A percentile compares a stretch with the other conserved stretches of the same genome.
phyloP scores from a whole-genome alignment of 2,113 vertebrate species.

The Misgurnus anguillicaudatus region DNA sequence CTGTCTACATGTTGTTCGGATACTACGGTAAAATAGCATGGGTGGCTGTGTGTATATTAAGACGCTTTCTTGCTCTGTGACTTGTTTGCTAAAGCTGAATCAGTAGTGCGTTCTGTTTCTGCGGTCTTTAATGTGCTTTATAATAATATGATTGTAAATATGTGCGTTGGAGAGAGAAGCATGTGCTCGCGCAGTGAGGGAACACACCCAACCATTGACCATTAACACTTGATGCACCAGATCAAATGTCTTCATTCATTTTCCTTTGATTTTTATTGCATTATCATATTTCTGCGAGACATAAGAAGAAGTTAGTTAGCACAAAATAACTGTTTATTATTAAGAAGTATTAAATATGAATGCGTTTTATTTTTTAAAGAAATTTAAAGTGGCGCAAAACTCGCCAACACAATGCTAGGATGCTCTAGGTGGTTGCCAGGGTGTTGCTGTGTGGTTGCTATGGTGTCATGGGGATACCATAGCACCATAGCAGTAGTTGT shows the following conservation, averaged over 20 bases:
- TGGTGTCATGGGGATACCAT: no score
- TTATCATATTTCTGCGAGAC: neutral
- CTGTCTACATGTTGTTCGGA: constrained; percentile 48
- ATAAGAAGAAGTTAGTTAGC: neutral
- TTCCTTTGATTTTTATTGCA: neutral
- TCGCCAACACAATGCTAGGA: no score
- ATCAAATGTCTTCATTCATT: neutral
- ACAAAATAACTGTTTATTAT: no score
- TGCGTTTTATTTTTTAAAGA: no score
- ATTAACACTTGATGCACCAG: constrained; percentile 10
- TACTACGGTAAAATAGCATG: constrained; percentile 41
- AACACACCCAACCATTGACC: constrained; percentile 25
- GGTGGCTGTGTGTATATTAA: constrained; percentile 20
- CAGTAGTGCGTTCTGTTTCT: neutral
- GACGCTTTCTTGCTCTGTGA: neutral
- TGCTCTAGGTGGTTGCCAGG: neutral
- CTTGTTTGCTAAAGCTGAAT: neutral
- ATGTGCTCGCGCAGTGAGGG: neutral
- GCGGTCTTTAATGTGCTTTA: neutral
- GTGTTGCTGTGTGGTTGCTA: neutral
- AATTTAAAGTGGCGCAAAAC: neutral
- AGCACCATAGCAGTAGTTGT: no score
- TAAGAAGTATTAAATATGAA: no score
- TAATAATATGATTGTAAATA: neutral
- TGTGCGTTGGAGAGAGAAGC: constrained; percentile 35